Evolutionary conservation across 2,888 invertebrate genomes (phyloP).

Genomic region (Pterostichus madidus): DNA sequence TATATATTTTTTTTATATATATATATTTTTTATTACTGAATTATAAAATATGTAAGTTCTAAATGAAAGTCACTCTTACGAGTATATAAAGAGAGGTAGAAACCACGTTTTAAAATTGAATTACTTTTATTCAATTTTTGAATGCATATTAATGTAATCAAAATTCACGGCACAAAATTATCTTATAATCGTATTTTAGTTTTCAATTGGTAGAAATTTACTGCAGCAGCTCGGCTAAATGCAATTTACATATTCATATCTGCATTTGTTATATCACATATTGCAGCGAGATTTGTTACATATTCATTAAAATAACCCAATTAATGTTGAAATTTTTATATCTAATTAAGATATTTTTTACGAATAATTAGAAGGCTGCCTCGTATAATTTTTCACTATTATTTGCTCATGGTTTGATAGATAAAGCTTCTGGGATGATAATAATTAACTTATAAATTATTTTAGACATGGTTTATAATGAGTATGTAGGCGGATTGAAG

Average conservation of each 20-base stretch:
- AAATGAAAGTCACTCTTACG: neutral
- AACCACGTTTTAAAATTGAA: neutral
- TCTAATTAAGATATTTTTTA: conserved; percentile 16
- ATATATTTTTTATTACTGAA: no score
- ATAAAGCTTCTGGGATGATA: conserved; percentile 5
- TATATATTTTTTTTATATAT: no score
- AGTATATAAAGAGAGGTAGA: no score
- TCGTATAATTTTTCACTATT: conserved; percentile 18
- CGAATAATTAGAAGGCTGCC: neutral
- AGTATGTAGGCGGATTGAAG: conserved; percentile 5
- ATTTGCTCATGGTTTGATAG: conserved; percentile 13
- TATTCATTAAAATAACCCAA: conserved; percentile 43
- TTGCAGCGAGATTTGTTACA: conserved; percentile 31
- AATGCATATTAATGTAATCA: conserved; percentile 28
- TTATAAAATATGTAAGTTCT: neutral
- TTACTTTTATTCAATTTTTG: conserved; percentile 25
- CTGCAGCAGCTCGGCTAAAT: conserved; percentile 28
- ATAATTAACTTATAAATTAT: conserved; percentile 56
- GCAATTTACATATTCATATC: conserved; percentile 52
- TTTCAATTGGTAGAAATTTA: conserved; percentile 48
- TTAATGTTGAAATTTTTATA: conserved; percentile 17
- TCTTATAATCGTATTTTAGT: conserved; percentile 44
- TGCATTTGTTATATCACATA: conserved; percentile 38
- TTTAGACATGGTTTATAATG: conserved; percentile 8
- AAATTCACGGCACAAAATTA: conserved; percentile 35